Conservation (phyloP, 2,113 vertebrate genomes). For the Tragulus kanchil region DNA sequence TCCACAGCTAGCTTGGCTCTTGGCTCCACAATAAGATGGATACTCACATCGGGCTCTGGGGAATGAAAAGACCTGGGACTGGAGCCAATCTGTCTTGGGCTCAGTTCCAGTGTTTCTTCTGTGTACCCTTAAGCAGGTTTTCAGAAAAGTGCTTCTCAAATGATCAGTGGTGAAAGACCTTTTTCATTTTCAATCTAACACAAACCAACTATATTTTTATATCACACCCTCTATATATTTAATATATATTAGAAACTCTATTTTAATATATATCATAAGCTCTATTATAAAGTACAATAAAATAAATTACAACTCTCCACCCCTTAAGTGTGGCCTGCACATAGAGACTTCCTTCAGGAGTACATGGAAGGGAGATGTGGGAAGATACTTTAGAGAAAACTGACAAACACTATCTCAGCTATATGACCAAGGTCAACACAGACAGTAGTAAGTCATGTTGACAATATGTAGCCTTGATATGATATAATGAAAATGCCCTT, state of each 20-base stretch:
- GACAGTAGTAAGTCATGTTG: neutral
- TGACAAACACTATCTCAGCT: neutral
- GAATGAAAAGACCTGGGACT: neutral
- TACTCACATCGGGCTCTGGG: neutral
- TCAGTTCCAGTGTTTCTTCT: neutral
- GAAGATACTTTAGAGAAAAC: conserved; percentile 1
- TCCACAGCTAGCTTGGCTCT: neutral
- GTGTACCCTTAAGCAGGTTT: neutral
- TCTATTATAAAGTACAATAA: conserved; percentile 14
- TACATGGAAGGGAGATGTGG: neutral
- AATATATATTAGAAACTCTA: neutral
- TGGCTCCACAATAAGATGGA: neutral
- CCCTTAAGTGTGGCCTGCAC: neutral
- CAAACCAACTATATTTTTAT: conserved; percentile 24
- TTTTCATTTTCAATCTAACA: conserved; percentile 49
- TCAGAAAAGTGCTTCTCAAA: conserved; percentile 41
- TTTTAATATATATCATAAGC: neutral
- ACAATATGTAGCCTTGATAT: neutral
- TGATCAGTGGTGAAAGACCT: neutral
- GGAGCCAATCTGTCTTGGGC: conserved; percentile 17
- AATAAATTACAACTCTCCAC: neutral
- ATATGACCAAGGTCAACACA: neutral
- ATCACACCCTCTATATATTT: neutral
- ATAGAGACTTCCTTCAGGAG: neutral
- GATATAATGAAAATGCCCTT: neutral